These are phyloP conservation scores for Heterodera filipjevi DNA, from an alignment of 2,888 invertebrate genomes.

Conservation along the genomic window DNA sequence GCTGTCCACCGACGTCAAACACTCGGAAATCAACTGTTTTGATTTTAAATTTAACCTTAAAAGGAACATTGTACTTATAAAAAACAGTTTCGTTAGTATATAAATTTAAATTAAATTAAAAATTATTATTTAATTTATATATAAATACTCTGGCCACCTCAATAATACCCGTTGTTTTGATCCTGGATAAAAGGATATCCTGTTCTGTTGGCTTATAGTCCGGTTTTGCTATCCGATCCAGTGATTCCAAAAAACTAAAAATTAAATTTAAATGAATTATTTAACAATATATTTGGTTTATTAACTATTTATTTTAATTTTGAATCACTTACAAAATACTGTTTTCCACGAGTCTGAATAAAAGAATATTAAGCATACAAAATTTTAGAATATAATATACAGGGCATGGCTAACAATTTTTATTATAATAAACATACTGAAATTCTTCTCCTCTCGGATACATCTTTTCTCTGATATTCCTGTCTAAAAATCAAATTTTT, in stretches of 20 bases:
- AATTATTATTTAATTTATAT: too few relatives aligned
- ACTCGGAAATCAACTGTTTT: slow-evolving; percentile 65
- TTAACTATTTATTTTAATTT: not conserved
- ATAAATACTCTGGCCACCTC: slow-evolving; percentile 43
- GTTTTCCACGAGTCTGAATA: slow-evolving; percentile 15
- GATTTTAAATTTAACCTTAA: slow-evolving; percentile 61
- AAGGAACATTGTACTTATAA: too few relatives aligned
- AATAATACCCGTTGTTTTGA: slow-evolving; percentile 65
- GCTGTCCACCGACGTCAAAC: slow-evolving; percentile 64
- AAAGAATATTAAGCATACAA: not conserved
- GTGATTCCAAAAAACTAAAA: slow-evolving; percentile 59
- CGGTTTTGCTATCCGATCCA: slow-evolving; percentile 54
- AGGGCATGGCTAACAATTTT: slow-evolving; percentile 54
- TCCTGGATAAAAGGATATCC: slow-evolving; percentile 62
- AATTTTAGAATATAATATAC: too few relatives aligned
- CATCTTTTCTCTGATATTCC: slow-evolving; percentile 46
- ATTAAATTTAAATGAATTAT: too few relatives aligned
- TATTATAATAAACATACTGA: slow-evolving; percentile 49
- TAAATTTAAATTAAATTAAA: too few relatives aligned
- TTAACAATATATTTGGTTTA: not conserved
- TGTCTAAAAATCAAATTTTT: slow-evolving; percentile 40
- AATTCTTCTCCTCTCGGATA: slow-evolving; percentile 57
- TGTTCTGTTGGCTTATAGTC: slow-evolving; percentile 63
- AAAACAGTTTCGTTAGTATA: too few relatives aligned
- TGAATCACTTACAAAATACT: slow-evolving; percentile 18